Percentiles rank a stretch among this genome's conserved stretches.
Conservation (phyloP, 2,888 invertebrate genomes). For the Globia sparganii region DNA sequence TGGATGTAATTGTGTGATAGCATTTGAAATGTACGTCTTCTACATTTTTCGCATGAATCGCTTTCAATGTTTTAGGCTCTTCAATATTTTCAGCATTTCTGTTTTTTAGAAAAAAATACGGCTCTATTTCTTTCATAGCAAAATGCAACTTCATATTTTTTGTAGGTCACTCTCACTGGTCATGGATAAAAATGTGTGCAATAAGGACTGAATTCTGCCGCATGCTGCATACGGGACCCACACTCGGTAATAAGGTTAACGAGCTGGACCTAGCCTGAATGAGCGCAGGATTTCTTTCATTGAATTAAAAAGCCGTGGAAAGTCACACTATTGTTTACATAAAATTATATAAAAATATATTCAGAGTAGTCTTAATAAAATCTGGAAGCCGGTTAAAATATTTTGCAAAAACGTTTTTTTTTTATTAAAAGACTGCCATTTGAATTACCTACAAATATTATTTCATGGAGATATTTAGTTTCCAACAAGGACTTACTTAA, state of each 20-base stretch:
- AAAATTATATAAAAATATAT: conserved; percentile 36
- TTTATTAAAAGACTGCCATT: not conserved
- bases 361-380: conserved; percentile 20
- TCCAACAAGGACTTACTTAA: not conserved
- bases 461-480: not conserved
- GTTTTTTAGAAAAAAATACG: conserved; percentile 2
- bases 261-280: conserved; percentile 82
- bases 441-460: not conserved
- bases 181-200: conserved; percentile 65
- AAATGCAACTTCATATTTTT: conserved; percentile 55
- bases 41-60: not conserved
- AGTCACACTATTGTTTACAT: conserved; percentile 51
- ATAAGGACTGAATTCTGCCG: conserved; percentile 60
- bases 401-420: conserved; percentile 1
- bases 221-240: conserved; percentile 72
- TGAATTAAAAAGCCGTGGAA: conserved; percentile 74
- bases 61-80: conserved; percentile 20
- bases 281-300: conserved; percentile 80
- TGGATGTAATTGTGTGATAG: conserved; percentile 7
- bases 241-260: conserved; percentile 85
- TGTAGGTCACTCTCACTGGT: conserved; percentile 67
- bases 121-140: conserved; percentile 43
- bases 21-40: conserved; percentile 4
- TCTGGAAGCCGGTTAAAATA: conserved; percentile 6
- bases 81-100: not conserved